These are phyloP conservation scores for Malurus melanocephalus DNA, from an alignment of 2,113 vertebrate genomes.

Conservation along the genomic window DNA sequence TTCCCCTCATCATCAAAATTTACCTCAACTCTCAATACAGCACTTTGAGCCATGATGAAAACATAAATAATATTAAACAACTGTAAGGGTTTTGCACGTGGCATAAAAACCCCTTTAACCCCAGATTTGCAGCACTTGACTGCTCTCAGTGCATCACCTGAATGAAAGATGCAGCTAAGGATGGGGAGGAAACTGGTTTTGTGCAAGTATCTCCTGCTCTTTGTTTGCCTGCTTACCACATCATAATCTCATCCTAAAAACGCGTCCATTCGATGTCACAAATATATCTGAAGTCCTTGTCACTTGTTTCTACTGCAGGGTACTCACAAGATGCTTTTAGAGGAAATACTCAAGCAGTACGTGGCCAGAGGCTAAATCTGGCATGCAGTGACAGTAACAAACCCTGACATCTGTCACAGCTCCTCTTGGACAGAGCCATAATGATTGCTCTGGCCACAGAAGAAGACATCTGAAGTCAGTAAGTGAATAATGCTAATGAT, in stretches of 20 bases:
- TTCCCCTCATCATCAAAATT: neutral
- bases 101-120: neutral
- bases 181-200: neutral
- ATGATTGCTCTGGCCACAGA: constrained; percentile 51
- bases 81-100: neutral
- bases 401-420: constrained; percentile 72
- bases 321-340: constrained; percentile 42
- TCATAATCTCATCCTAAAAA: constrained; percentile 43
- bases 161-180: neutral
- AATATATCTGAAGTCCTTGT: constrained; percentile 35
- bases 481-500: constrained; percentile 65
- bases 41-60: neutral
- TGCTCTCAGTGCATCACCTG: neutral
- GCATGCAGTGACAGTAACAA: constrained; percentile 59
- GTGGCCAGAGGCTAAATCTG: constrained; percentile 55
- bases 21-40: neutral
- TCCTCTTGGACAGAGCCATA: constrained; percentile 33
- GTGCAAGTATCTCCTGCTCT: neutral
- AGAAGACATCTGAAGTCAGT: constrained; percentile 33
- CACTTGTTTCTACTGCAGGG: constrained; percentile 50
- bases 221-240: constrained; percentile 18
- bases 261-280: constrained; percentile 16
- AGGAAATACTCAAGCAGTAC: constrained; percentile 42
- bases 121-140: neutral
- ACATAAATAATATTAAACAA: neutral